Evolutionary conservation across 2,113 vertebrate genomes (phyloP), one percentile per base, ranked within the genome.

Genomic region (western clawed frog (Xenopus tropicalis)): DNA sequence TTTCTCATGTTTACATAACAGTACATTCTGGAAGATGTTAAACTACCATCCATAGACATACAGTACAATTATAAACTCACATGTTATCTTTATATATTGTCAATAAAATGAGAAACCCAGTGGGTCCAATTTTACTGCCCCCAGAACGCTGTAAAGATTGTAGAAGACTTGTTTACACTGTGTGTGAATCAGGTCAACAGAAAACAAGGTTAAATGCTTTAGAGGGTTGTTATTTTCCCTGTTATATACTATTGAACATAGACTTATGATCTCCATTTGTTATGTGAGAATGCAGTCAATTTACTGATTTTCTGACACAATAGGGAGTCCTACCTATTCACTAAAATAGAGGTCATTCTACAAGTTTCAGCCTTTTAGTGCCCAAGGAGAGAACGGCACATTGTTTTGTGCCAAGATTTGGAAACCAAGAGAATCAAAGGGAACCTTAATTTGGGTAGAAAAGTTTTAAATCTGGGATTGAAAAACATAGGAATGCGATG

Each of bases 261-360:
- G 61, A 54, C 64, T 67, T 61, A 68, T 68, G 64, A 67, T 67
- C 71, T 52, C 57, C 72, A 68, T 74, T 61, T 74, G 43, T 74
- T 74, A 74, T 74, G 64, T 74, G 14, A 61, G 65, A 61, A 68
- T 25, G 14, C 22, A 68, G 56, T 74, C 72, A 58, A 68, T 74
- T 68, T 61, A 74, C 52, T 74, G 72, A 74, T 74, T 74, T 74
- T 44, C 72, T 68, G 72, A 74, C 72, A 74, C 65, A 68, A 58
- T 24, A 52, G 42, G 23, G 66, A 61, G 56, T 67, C 65, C 57
- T 65, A 68, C 54, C 52, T 68, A 68, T 74, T 68, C 54, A 74
- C 56, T 48, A 61, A 67, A 74, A 14, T 25, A 61, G 43, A 74
- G 14, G 19, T 67, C 52, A 61, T 67, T 67, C 59, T 20, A 29